Evolutionary conservation across 1,140 invertebrate species (phyloP), one percentile per base, ranked within the genome.

Genomic region (Potamilus streckersoni): DNA sequence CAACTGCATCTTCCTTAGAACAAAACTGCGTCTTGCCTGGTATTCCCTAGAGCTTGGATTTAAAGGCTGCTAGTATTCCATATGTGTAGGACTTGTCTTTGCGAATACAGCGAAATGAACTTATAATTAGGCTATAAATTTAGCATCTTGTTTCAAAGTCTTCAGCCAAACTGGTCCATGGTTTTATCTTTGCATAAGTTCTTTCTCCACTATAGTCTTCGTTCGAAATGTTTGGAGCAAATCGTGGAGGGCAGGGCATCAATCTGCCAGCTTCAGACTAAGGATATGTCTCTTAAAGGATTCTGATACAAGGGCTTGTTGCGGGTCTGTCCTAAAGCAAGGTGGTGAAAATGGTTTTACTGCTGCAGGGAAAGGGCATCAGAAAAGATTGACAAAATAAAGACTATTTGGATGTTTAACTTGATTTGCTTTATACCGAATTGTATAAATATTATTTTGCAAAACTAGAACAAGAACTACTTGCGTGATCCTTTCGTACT

Each of bases 311-410:
- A 16, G 23, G 12, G 49, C 49, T 59, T 59, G 76, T 14, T 27
- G 56, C 23, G 19, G 1, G 23, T 74, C 68, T 65, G 72, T 69
- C 2, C 20, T 31, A 60, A 64, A n/a, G 60, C 73, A 14, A 59
- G 27, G 12, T 38, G 6, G 12, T 60, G 49, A 64, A 77, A 79
- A 16, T 27, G 63, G 0, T 23, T 2, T 60, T 27, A 73, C 69
- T 78, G 71, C 31, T 64, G 56, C 61, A 78, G 79, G 73, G 70
- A 78, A 64, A 80, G 27, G 16, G 79, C 58, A 72, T 82, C 79
- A 56, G 75, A 62, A 64, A 76, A 31, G 0, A 31, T 2, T 2
- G 27, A 31, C 27, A 31, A 71, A 71, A 19, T n/a, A 23, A 23
- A 23, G 0, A 69, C 76, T 80, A 4, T 27, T 17, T 23, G 16